Percentiles rank a stretch among this genome's conserved stretches.
Conservation (phyloP, 2,797 vertebrate species). For the Dipus sagitta region DNA sequence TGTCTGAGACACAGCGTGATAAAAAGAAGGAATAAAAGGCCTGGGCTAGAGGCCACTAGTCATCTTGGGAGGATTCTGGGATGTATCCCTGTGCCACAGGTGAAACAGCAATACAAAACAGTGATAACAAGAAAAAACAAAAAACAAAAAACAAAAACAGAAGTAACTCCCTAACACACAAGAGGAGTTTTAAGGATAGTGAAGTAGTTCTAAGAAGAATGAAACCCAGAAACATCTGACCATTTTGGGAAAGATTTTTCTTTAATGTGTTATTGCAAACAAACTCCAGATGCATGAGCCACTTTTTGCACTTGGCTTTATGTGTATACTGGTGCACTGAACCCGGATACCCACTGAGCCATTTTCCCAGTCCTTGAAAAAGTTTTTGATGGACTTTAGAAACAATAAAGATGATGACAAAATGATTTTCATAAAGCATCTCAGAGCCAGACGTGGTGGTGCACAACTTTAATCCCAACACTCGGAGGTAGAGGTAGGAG, state of each 20-base stretch:
- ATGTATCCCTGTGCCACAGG: background rate
- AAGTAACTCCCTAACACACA: background rate
- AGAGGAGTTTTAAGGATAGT: background rate
- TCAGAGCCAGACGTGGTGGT: too few species aligned
- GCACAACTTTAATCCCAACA: too few species aligned
- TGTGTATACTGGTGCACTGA: too few species aligned
- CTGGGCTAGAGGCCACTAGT: background rate
- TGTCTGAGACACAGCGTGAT: background rate
- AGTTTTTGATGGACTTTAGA: background rate
- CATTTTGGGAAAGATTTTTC: background rate
- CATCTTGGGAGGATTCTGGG: background rate
- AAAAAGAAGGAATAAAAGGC: background rate
- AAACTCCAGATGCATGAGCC: too few species aligned
- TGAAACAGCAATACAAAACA: background rate
- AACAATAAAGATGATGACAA: background rate
- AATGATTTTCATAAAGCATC: too few species aligned
- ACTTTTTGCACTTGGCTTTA: too few species aligned
- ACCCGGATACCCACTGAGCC: too few species aligned
- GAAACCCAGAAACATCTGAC: background rate
- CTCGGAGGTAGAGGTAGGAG: too few species aligned
- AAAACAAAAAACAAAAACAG: background rate
- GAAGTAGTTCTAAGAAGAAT: background rate
- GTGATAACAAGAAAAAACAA: background rate
- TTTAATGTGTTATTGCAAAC: too few species aligned
- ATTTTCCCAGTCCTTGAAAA: background rate